phyloP scores from a whole-genome alignment of 2,113 vertebrate species.

The Oxygymnocypris stewartii region DNA sequence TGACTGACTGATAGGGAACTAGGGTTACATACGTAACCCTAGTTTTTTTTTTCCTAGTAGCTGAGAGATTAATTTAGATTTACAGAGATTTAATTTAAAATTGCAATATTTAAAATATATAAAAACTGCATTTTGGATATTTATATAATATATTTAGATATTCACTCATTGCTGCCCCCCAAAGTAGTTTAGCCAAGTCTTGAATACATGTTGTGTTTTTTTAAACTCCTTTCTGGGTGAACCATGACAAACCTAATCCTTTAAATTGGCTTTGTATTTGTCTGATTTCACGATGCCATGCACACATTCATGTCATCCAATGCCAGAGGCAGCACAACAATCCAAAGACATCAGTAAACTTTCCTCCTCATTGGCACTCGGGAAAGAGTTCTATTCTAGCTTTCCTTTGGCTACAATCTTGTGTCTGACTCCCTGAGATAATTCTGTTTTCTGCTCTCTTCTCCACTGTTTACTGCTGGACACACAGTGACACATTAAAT shows the following conservation, averaged over 20 bases:
- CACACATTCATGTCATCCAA: conserved; percentile 32
- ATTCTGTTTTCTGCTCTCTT: neutral
- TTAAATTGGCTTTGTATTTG: conserved; percentile 29
- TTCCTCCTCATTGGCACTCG: neutral
- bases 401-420: conserved; percentile 13
- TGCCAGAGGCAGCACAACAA: conserved; percentile 9
- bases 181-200: neutral
- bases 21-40: too few relatives aligned
- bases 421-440: neutral
- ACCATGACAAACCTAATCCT: conserved; percentile 17
- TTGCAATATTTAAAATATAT: too few relatives aligned
- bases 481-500: neutral
- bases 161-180: neutral
- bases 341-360: conserved; percentile 33
- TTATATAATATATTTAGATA: neutral
- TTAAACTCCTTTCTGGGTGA: conserved; percentile 4
- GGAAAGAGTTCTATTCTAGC: neutral
- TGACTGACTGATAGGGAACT: too few relatives aligned
- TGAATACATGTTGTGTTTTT: neutral
- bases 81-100: too few relatives aligned
- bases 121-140: too few relatives aligned
- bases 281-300: conserved; percentile 38
- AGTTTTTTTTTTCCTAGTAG: too few relatives aligned
- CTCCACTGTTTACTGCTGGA: neutral
- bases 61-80: too few relatives aligned